phyloP scores from a whole-genome alignment of 30 jellyfish, hydroid and myxozoan species.

The Cassiopea xamachana region DNA sequence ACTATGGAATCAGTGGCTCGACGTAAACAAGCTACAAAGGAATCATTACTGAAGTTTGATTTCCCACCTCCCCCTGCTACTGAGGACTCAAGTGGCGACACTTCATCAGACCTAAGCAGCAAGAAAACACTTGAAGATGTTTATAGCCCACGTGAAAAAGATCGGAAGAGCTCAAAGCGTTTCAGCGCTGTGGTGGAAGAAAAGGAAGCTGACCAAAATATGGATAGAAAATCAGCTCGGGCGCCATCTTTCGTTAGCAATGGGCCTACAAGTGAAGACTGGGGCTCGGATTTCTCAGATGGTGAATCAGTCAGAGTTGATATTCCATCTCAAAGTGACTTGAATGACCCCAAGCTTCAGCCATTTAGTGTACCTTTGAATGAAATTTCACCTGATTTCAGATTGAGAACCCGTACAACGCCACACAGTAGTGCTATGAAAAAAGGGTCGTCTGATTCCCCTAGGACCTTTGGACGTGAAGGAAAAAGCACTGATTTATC shows the following conservation, averaged over 20 bases:
- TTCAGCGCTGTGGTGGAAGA: constrained; percentile 49
- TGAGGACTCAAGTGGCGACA: constrained; percentile 65
- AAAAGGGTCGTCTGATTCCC: not conserved
- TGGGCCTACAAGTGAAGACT: constrained; percentile 64
- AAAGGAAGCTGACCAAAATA: constrained; percentile 24
- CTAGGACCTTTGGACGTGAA: constrained; percentile 15
- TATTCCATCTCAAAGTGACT: constrained; percentile 19
- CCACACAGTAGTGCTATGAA: not conserved
- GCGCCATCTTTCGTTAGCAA: constrained; percentile 4
- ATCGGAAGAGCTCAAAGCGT: constrained; percentile 5
- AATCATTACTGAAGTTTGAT: constrained; percentile 62
- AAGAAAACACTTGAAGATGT: constrained; percentile 21
- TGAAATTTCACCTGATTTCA: constrained; percentile 22
- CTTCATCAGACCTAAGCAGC: constrained; percentile 63
- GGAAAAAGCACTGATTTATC: constrained; percentile 81
- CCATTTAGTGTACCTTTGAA: constrained; percentile 62
- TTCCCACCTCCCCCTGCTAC: constrained; percentile 90
- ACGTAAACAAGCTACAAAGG: constrained; percentile 30
- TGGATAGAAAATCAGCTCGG: not conserved
- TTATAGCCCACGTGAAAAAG: not conserved
- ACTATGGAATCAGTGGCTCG: constrained; percentile 59
- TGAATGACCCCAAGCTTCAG: constrained; percentile 75
- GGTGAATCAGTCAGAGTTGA: constrained; percentile 22
- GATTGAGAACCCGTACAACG: constrained; percentile 29
- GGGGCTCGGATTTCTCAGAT: constrained; percentile 90